These are phyloP conservation scores for Icerya purchasi DNA, from an alignment of 2,888 invertebrate genomes.

Conservation along the genomic window DNA sequence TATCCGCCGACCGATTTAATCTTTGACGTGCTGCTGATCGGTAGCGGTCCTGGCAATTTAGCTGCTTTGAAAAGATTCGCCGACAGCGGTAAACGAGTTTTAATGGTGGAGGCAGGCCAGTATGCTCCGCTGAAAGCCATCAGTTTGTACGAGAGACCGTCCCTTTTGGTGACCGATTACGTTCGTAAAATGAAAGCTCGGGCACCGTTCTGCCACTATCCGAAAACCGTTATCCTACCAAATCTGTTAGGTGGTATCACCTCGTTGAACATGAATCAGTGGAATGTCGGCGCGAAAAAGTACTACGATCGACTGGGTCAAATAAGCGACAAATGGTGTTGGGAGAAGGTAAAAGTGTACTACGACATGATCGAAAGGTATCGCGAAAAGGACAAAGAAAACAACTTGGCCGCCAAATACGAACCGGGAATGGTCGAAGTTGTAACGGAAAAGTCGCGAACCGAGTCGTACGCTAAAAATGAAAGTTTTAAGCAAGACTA, in stretches of 20 bases:
- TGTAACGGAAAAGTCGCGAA: background rate
- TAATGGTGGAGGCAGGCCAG: background rate
- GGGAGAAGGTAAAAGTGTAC: constrained; percentile 1
- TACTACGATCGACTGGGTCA: constrained; percentile 2
- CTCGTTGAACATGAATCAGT: constrained; percentile 1
- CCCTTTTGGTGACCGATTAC: background rate
- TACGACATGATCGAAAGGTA: background rate
- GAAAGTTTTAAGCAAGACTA: background rate
- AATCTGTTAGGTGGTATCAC: constrained; percentile 6
- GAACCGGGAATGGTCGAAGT: background rate
- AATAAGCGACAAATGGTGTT: constrained; percentile 1
- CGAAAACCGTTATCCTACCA: constrained; percentile 1
- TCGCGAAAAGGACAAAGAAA: background rate
- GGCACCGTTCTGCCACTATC: background rate
- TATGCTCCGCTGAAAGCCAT: constrained; percentile 2
- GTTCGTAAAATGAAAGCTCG: constrained; percentile 1
- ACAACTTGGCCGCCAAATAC: background rate
- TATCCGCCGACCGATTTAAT: background rate
- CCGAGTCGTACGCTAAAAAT: background rate
- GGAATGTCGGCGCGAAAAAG: constrained; percentile 3
- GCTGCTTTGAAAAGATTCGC: constrained; percentile 4
- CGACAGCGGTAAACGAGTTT: constrained; percentile 1
- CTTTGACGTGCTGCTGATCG: constrained; percentile 1
- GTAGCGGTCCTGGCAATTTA: constrained; percentile 3
- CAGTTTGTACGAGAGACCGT: constrained; percentile 7